phyloP scores from a whole-genome alignment of 2,113 vertebrate genomes.

The Oreocharis arfaki region DNA sequence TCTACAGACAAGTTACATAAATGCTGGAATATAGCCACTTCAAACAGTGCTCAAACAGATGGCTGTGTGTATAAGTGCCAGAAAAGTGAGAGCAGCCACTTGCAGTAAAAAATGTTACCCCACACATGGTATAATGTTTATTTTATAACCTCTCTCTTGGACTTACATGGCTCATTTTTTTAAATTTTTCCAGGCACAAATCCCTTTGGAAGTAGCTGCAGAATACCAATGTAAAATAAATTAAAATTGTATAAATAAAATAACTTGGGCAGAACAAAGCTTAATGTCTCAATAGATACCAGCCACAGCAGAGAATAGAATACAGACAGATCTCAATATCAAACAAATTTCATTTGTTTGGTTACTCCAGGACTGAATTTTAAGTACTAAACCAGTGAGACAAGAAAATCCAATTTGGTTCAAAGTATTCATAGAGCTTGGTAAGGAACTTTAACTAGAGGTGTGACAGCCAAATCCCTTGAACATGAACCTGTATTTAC shows the following conservation, averaged over 20 bases:
- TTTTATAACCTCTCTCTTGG: conserved; percentile 64
- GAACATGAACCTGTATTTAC: neutral
- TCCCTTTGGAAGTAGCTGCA: conserved; percentile 28
- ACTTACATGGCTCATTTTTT: conserved; percentile 63
- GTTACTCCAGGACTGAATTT: neutral
- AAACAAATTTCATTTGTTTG: neutral
- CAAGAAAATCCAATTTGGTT: neutral
- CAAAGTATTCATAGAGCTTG: neutral
- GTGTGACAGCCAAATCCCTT: neutral
- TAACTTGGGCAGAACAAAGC: neutral
- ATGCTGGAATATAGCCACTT: conserved; percentile 68
- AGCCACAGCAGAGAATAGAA: neutral
- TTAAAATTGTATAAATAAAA: conserved; percentile 35
- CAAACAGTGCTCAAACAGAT: conserved; percentile 77
- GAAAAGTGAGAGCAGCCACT: conserved; percentile 75
- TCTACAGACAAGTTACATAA: conserved; percentile 73
- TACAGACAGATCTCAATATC: neutral
- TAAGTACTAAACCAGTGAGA: neutral
- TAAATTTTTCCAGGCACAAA: conserved; percentile 66
- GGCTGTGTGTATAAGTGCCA: conserved; percentile 70
- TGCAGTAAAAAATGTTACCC: conserved; percentile 67
- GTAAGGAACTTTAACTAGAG: neutral
- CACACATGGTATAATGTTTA: conserved; percentile 74
- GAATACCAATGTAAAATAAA: conserved; percentile 43
- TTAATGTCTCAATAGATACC: neutral